Percentiles rank a stretch among this genome's conserved stretches.
These are phyloP conservation scores for Caenorhabditis angaria DNA, from an alignment of 2,888 invertebrate genomes.

Conservation along the genomic window DNA sequence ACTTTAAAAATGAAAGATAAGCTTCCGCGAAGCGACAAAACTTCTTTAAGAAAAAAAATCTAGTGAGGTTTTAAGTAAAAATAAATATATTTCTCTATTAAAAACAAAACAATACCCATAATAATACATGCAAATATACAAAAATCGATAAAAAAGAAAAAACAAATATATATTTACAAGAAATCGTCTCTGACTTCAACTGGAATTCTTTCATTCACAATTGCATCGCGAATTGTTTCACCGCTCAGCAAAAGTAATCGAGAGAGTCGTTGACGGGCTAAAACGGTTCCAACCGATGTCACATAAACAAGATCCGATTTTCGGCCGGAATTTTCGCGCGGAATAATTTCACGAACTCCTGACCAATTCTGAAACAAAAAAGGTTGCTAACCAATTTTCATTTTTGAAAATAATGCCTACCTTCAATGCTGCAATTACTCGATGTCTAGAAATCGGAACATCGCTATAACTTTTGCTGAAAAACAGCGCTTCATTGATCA, in stretches of 20 bases:
- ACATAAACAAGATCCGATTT: conserved; percentile 38
- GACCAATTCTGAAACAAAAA: conserved; percentile 43
- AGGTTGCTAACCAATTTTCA: not conserved
- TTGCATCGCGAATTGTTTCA: conserved; percentile 36
- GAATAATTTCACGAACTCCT: conserved; percentile 38
- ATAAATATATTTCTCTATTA: no score
- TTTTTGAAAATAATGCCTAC: conserved; percentile 12
- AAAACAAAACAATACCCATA: no score
- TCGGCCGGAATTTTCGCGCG: conserved; percentile 31
- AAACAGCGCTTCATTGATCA: conserved; percentile 42
- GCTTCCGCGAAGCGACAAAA: no score
- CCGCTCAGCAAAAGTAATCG: conserved; percentile 40
- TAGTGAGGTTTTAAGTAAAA: no score
- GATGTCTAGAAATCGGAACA: conserved; percentile 20
- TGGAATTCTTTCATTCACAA: conserved; percentile 34
- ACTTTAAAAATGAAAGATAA: no score
- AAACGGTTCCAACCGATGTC: conserved; percentile 42
- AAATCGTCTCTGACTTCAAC: conserved; percentile 41
- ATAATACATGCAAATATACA: no score
- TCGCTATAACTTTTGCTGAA: conserved; percentile 31
- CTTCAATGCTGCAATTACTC: conserved; percentile 36
- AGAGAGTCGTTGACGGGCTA: conserved; percentile 41
- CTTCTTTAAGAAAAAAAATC: no score
- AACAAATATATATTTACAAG: conserved; percentile 11
- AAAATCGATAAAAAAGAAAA: no score